A percentile compares a stretch with the other conserved stretches of the same genome.
These are phyloP conservation scores for Parnassius mnemosyne DNA, from an alignment of 2,888 invertebrate species.

Conservation along the genomic window DNA sequence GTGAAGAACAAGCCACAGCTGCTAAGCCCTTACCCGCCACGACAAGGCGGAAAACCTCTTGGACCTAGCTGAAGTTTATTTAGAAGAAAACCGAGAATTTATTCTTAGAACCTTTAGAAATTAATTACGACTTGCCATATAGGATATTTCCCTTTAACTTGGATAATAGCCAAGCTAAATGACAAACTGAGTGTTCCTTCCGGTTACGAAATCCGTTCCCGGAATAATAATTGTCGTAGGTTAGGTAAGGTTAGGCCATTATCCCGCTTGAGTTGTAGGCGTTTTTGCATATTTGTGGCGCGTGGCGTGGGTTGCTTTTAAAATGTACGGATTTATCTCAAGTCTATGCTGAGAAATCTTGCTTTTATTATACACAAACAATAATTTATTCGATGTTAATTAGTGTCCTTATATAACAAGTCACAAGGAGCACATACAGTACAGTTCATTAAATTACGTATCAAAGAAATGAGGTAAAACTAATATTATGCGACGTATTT, in stretches of 20 bases:
- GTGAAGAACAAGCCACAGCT: too few relatives aligned
- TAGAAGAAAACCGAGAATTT: conserved; percentile 1
- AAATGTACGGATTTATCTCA: neutral
- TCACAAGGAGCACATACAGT: too few relatives aligned
- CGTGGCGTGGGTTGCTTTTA: conserved; percentile 1
- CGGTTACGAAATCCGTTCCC: conserved; percentile 14
- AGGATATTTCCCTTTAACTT: conserved; percentile 2
- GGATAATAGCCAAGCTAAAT: conserved; percentile 14
- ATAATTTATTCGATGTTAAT: neutral
- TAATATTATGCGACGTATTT: too few relatives aligned
- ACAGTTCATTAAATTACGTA: too few relatives aligned
- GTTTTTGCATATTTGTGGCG: conserved; percentile 9
- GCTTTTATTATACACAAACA: neutral
- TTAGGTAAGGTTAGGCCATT: conserved; percentile 3
- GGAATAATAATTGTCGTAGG: conserved; percentile 20
- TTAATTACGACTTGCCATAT: conserved; percentile 19
- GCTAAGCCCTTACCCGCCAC: too few relatives aligned
- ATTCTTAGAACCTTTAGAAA: conserved; percentile 3
- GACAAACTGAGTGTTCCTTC: conserved; percentile 22
- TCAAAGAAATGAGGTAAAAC: too few relatives aligned
- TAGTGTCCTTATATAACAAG: neutral
- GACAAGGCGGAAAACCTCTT: too few relatives aligned
- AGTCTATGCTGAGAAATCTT: neutral
- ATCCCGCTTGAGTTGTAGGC: conserved; percentile 5
- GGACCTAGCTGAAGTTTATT: neutral